These are phyloP conservation scores for Lasius fuliginosus DNA, from an alignment of 2,888 invertebrate species.

Conservation along the genomic window DNA sequence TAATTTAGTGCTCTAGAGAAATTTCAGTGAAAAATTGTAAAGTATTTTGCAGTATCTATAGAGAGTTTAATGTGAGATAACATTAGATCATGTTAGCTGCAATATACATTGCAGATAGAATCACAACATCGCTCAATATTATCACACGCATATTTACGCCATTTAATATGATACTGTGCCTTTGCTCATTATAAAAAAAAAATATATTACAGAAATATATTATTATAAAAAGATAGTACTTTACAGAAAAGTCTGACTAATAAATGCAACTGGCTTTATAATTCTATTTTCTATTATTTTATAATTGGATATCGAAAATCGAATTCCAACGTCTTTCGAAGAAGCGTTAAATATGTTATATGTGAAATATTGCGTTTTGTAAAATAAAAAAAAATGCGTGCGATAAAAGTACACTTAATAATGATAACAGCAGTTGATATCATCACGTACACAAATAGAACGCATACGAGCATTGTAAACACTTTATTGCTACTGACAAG, in stretches of 20 bases:
- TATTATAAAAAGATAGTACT: not conserved
- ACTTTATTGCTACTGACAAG: not conserved
- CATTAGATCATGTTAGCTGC: not conserved
- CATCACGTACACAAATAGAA: not conserved
- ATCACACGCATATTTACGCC: not conserved
- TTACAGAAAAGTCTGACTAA: not conserved
- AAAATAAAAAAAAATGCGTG: not conserved
- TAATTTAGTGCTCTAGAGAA: not conserved
- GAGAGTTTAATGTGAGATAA: not conserved
- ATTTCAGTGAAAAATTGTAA: not conserved
- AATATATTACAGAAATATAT: not conserved
- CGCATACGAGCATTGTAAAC: not conserved
- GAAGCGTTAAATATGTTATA: not conserved
- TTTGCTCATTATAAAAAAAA: not conserved
- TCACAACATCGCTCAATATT: not conserved
- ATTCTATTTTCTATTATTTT: not conserved
- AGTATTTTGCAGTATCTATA: not conserved
- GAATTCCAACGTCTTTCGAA: not conserved
- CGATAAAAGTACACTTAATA: not conserved
- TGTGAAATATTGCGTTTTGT: not conserved
- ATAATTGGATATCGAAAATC: not conserved
- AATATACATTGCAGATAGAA: not conserved
- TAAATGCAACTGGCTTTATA: not conserved
- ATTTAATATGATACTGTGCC: not conserved
- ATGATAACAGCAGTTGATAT: not conserved